A percentile compares a stretch with the other conserved stretches of the same genome.
Conservation (phyloP, 1,140 invertebrate genomes). For the Drosophila orena region DNA sequence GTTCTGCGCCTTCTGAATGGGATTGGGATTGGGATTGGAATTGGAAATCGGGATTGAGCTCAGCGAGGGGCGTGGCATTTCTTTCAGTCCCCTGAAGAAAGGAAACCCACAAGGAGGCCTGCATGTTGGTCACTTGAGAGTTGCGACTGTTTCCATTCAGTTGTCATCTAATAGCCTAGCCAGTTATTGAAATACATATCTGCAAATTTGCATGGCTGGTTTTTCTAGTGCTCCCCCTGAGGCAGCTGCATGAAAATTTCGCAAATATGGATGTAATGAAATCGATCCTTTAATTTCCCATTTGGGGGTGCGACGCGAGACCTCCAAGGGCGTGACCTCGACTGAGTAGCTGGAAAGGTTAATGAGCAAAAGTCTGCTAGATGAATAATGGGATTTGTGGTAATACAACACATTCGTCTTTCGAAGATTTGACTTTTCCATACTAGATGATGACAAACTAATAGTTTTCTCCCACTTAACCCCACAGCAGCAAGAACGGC, state of each 20-base stretch:
- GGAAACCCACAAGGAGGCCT: conserved; percentile 44
- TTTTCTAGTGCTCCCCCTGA: conserved; percentile 18
- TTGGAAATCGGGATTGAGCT: conserved; percentile 1
- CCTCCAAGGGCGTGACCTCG: conserved; percentile 70
- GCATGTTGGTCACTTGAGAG: conserved; percentile 81
- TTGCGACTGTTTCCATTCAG: conserved; percentile 70
- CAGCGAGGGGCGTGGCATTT: conserved; percentile 49
- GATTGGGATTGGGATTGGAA: conserved; percentile 9
- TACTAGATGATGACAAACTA: no score
- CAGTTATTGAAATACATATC: conserved; percentile 36
- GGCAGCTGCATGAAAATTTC: conserved; percentile 27
- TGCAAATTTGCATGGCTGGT: conserved; percentile 64
- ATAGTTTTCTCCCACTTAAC: not conserved
- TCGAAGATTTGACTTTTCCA: no score
- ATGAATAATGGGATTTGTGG: not conserved
- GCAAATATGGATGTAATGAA: conserved; percentile 45
- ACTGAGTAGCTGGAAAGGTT: conserved; percentile 31
- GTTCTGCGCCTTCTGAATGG: conserved; percentile 40
- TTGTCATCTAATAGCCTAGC: conserved; percentile 58
- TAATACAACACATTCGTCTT: not conserved
- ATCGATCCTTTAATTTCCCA: conserved; percentile 61
- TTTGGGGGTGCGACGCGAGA: conserved; percentile 16
- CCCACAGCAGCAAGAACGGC: conserved; percentile 46
- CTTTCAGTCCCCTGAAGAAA: conserved; percentile 23
- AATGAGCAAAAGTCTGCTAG: not conserved